phyloP scores from a whole-genome alignment of 2,888 invertebrate genomes.

The Micoletzkya japonica region DNA sequence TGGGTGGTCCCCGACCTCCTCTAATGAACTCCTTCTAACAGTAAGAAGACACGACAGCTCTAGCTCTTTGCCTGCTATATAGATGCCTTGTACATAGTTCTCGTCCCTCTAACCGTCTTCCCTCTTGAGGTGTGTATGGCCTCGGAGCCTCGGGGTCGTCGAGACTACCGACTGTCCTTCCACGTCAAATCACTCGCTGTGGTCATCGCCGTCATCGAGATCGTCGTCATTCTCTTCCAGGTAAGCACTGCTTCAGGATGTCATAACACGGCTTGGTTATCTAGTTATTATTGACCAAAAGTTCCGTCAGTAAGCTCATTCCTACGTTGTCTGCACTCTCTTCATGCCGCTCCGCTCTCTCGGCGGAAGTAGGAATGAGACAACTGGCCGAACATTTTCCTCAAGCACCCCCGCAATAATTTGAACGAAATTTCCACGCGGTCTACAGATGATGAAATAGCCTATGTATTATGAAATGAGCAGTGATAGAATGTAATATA shows the following conservation, averaged over 20 bases:
- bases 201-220: conserved; percentile 5
- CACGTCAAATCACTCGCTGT: conserved; percentile 19
- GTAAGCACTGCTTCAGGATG: neutral
- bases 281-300: neutral
- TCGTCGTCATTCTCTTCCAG: conserved; percentile 9
- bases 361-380: too few species aligned
- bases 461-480: neutral
- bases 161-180: conserved; percentile 17
- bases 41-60: too few species aligned
- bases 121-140: conserved; percentile 27
- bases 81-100: too few species aligned
- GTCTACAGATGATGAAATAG: neutral
- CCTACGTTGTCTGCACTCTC: too few species aligned
- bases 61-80: too few species aligned
- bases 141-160: neutral
- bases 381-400: too few species aligned
- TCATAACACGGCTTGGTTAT: too few species aligned
- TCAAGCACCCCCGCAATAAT: neutral
- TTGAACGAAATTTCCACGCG: neutral
- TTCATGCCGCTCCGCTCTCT: too few species aligned
- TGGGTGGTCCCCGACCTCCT: too few species aligned
- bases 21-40: too few species aligned
- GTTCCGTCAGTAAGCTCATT: neutral
- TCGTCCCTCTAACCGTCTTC: too few species aligned
- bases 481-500: neutral